These are phyloP conservation scores for Hetaerina americana DNA, from an alignment of 1,140 invertebrate species.

Conservation along the genomic window DNA sequence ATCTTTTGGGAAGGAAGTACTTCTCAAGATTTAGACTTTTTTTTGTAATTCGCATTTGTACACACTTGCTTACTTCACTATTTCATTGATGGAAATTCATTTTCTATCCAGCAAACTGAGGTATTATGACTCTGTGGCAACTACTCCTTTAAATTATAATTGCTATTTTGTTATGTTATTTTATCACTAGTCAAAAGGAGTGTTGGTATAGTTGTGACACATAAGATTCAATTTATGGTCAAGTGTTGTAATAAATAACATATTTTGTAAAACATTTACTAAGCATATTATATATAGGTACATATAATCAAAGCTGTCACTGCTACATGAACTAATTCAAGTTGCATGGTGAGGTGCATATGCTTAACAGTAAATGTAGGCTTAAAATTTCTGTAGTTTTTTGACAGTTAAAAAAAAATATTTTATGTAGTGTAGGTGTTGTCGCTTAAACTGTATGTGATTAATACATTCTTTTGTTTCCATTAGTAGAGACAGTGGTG, in stretches of 20 bases:
- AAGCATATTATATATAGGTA: not conserved
- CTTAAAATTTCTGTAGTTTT: not conserved
- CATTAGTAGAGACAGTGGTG: not conserved
- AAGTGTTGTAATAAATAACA: not conserved
- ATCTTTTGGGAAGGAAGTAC: not conserved
- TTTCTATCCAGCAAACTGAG: not conserved
- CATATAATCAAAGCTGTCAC: not conserved
- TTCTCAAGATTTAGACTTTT: too few species aligned
- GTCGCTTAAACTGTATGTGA: not conserved
- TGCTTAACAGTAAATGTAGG: not conserved
- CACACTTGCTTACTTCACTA: too few species aligned
- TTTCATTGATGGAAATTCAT: too few species aligned
- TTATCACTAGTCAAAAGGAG: not conserved
- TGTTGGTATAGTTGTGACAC: slow-evolving; percentile 4
- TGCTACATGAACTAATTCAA: not conserved
- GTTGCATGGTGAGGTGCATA: not conserved
- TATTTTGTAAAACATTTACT: not conserved
- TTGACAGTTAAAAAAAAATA: not conserved
- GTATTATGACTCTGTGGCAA: too few species aligned
- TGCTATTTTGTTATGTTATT: slow-evolving; percentile 2
- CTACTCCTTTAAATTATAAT: not conserved
- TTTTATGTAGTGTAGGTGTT: slow-evolving; percentile 2
- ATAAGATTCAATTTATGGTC: not conserved
- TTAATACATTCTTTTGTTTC: not conserved
- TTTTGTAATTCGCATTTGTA: too few species aligned